Conservation (phyloP, 1,140 invertebrate species). For the Calephelis nemesis region DNA sequence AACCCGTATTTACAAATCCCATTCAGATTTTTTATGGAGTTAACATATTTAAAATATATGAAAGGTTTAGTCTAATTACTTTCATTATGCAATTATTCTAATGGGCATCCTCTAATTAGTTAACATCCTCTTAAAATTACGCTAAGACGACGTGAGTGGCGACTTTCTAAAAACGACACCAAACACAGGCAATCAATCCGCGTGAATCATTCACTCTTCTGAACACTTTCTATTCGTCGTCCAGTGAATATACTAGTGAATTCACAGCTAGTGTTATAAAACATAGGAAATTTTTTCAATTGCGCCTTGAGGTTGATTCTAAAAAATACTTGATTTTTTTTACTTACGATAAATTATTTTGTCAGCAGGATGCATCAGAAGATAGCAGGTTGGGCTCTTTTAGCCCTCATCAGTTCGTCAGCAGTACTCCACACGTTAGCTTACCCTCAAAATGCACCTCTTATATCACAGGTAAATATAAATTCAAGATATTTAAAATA, state of each 20-base stretch:
- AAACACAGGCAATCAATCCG: conserved; percentile 65
- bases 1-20: too few relatives aligned
- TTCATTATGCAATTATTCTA: conserved; percentile 42
- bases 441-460: conserved; percentile 77
- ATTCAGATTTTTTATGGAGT: too few relatives aligned
- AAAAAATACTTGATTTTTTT: not conserved
- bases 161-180: conserved; percentile 66
- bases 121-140: conserved; percentile 58
- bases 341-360: conserved; percentile 41
- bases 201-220: conserved; percentile 69
- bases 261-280: not conserved
- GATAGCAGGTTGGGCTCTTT: conserved; percentile 76
- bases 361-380: conserved; percentile 74
- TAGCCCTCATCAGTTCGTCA: conserved; percentile 79
- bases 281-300: not conserved
- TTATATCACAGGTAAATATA: conserved; percentile 66
- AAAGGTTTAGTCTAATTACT: conserved; percentile 7
- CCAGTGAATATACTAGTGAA: conserved; percentile 39
- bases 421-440: conserved; percentile 78
- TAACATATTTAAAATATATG: too few relatives aligned
- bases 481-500: not conserved
- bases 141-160: conserved; percentile 43
- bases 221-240: conserved; percentile 72
- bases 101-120: conserved; percentile 64
- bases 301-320: too few relatives aligned